Conservation (phyloP, 2,797 vertebrate genomes). For the Notolabrus celidotus region DNA sequence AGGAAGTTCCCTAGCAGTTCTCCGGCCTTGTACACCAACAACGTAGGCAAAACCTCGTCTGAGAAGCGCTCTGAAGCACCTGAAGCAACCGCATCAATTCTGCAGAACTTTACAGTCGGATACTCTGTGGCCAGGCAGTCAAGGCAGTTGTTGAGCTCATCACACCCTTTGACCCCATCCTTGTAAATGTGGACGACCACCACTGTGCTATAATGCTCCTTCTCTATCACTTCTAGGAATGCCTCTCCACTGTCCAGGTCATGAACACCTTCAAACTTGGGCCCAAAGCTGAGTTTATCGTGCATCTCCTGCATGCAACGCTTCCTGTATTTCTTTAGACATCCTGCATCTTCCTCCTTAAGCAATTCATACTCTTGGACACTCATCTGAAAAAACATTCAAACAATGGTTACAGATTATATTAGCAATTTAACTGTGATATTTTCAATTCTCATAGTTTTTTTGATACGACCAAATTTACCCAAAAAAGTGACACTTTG, state of each 20-base stretch:
- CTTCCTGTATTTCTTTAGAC: slow-evolving; percentile 92
- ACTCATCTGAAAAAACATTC: slow-evolving; percentile 89
- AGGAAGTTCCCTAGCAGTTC: slow-evolving; percentile 97
- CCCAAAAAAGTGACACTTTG: too few relatives aligned
- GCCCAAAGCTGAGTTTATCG: slow-evolving; percentile 94
- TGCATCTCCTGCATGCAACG: slow-evolving; percentile 99
- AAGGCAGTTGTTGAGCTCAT: slow-evolving; percentile 91
- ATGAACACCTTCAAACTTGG: slow-evolving; percentile 89
- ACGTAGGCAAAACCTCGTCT: slow-evolving; percentile 89
- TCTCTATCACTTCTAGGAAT: slow-evolving; percentile 92
- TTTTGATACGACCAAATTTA: background rate
- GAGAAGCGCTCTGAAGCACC: slow-evolving; percentile 94
- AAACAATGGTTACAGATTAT: background rate
- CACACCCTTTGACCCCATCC: slow-evolving; percentile 89
- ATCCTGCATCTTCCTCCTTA: slow-evolving; percentile 92
- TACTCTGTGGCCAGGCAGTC: slow-evolving; percentile 91
- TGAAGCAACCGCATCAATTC: slow-evolving; percentile 90
- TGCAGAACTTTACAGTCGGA: slow-evolving; percentile 94
- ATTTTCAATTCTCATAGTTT: background rate
- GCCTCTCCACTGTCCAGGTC: slow-evolving; percentile 92
- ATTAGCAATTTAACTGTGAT: background rate
- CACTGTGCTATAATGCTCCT: slow-evolving; percentile 91
- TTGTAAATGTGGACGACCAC: slow-evolving; percentile 96
- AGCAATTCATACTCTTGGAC: slow-evolving; percentile 96
- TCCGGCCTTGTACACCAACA: slow-evolving; percentile 95